A percentile compares a stretch with the other conserved stretches of the same genome.
phyloP scores from a whole-genome alignment of 2,797 vertebrate species.

The Pitangus sulphuratus region DNA sequence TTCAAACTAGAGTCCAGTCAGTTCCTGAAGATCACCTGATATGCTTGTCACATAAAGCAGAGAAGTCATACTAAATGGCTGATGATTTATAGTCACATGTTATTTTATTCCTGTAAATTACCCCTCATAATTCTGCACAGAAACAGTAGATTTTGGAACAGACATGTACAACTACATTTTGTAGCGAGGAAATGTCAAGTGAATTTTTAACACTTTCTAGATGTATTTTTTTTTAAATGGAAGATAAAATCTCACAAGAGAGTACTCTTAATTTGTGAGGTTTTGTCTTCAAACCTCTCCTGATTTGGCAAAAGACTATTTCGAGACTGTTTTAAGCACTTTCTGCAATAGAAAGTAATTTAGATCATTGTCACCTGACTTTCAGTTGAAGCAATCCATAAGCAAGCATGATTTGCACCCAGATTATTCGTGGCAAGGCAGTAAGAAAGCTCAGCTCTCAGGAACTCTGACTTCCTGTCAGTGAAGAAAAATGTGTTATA shows the following conservation, averaged over 20 bases:
- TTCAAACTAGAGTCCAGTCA: not conserved
- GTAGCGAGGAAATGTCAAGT: not conserved
- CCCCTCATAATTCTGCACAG: not conserved
- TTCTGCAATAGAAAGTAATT: not conserved
- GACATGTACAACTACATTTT: not conserved
- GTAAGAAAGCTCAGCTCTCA: not conserved
- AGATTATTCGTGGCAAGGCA: not conserved
- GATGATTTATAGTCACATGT: conserved; percentile 12
- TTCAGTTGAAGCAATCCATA: not conserved
- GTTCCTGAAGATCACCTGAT: not conserved
- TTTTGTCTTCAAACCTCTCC: not conserved
- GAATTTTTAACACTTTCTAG: not conserved
- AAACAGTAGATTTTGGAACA: not conserved
- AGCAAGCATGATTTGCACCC: not conserved
- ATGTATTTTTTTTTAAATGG: not conserved
- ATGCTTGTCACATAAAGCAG: not conserved
- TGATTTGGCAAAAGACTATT: not conserved
- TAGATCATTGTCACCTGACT: not conserved
- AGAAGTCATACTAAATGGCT: not conserved
- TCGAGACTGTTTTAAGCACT: not conserved
- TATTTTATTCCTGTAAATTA: not conserved
- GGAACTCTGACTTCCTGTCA: not conserved
- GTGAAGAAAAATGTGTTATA: not conserved
- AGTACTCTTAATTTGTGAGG: not conserved
- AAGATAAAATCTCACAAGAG: not conserved